Percentiles rank a stretch among this genome's conserved stretches.
These are phyloP conservation scores for Zosterops pallidus DNA, from an alignment of 2,113 vertebrate genomes.

Conservation along the genomic window DNA sequence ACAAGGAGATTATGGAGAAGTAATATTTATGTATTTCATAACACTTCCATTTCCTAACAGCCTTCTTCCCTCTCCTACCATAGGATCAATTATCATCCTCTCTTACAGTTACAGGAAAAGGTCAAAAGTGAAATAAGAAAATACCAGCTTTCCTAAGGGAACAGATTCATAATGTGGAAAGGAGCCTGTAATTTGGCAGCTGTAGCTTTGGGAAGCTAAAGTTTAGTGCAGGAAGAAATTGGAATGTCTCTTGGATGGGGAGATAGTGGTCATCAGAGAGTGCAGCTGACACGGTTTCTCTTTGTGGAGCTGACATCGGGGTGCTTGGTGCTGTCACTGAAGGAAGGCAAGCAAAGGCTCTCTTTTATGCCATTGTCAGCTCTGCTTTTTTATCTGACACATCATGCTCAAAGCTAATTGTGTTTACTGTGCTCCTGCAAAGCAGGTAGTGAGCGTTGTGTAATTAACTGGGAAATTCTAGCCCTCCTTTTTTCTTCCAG, in stretches of 20 bases:
- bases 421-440: slow-evolving; percentile 35
- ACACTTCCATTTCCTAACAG: neutral
- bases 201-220: slow-evolving; percentile 46
- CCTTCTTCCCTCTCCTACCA: neutral
- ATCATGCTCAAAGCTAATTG: slow-evolving; percentile 60
- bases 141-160: slow-evolving; percentile 40
- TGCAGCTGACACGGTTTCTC: slow-evolving; percentile 11
- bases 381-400: slow-evolving; percentile 39
- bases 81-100: slow-evolving; percentile 46
- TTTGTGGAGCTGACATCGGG: neutral
- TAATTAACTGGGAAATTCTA: slow-evolving; percentile 37
- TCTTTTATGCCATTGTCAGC: slow-evolving; percentile 27
- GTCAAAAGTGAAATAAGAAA: slow-evolving; percentile 59
- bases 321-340: slow-evolving; percentile 23
- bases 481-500: neutral
- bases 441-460: neutral
- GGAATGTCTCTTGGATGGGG: slow-evolving; percentile 57
- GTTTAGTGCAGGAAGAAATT: slow-evolving; percentile 63
- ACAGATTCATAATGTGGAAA: slow-evolving; percentile 42
- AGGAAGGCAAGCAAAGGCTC: neutral
- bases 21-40: neutral
- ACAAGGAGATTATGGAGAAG: neutral
- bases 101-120: slow-evolving; percentile 47
- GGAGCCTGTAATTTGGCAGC: slow-evolving; percentile 38
- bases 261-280: slow-evolving; percentile 41